phyloP scores from a whole-genome alignment of 2,797 vertebrate genomes.

The Sebastes itinus region DNA sequence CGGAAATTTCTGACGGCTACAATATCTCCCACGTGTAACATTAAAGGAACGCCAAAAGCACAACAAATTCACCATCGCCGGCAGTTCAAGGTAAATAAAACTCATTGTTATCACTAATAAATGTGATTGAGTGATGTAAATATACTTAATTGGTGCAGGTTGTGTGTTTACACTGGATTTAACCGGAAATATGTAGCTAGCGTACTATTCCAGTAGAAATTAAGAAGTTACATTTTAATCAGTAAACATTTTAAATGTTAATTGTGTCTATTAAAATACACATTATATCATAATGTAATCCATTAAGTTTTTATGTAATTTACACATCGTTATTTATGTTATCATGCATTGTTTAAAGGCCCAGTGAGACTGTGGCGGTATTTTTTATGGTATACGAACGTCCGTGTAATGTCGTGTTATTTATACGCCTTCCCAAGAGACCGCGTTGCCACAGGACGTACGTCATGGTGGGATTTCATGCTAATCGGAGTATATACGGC shows the following conservation, averaged over 20 bases:
- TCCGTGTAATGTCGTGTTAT: too few relatives aligned
- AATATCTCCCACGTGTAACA: not conserved
- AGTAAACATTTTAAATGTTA: too few relatives aligned
- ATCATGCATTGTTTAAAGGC: not conserved
- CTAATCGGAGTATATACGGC: not conserved
- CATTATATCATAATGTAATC: not conserved
- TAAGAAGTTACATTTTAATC: too few relatives aligned
- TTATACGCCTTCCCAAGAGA: too few relatives aligned
- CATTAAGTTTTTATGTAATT: not conserved
- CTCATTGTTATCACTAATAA: not conserved
- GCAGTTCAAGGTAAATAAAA: not conserved
- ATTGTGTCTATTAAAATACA: too few relatives aligned
- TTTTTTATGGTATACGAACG: too few relatives aligned
- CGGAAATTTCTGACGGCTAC: not conserved
- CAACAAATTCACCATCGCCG: not conserved
- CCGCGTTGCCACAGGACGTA: accelerated
- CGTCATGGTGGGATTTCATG: not conserved
- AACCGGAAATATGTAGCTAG: not conserved
- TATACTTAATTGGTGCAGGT: not conserved
- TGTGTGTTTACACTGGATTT: not conserved
- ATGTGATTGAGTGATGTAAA: not conserved
- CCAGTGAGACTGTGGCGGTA: too few relatives aligned
- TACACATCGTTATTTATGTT: not conserved
- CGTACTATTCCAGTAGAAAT: not conserved
- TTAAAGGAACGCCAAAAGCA: not conserved